Percentiles rank a stretch among this genome's conserved stretches.
phyloP scores from a whole-genome alignment of 2,888 invertebrate genomes.

The Cyrtodaria siliqua region DNA sequence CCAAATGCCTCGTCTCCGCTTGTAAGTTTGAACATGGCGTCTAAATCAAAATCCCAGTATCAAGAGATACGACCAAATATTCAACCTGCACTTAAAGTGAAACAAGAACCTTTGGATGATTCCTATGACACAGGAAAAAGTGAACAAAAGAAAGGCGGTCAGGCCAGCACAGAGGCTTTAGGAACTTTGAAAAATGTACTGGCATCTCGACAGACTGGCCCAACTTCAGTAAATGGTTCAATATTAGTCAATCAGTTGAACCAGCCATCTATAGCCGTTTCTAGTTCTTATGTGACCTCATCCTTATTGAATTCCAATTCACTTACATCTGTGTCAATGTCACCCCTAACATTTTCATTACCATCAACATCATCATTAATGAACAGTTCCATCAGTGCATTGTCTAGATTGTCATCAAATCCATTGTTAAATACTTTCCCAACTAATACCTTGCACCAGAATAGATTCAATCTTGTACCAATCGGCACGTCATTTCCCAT shows the following conservation, averaged over 20 bases:
- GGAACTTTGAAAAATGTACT: constrained; percentile 45
- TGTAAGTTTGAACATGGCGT: neutral
- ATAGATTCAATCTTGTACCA: constrained; percentile 9
- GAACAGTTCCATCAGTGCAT: too few relatives aligned
- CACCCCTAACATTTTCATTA: neutral
- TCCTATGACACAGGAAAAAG: constrained; percentile 27
- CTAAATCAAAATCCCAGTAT: constrained; percentile 6
- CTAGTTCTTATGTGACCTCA: too few relatives aligned
- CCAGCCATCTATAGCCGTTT: too few relatives aligned
- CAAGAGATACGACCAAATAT: constrained; percentile 5
- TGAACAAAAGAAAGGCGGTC: neutral
- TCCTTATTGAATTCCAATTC: neutral
- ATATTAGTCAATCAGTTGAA: neutral
- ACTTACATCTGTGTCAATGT: neutral
- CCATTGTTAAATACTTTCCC: too few relatives aligned
- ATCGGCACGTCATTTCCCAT: constrained; percentile 8
- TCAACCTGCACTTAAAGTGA: constrained; percentile 24
- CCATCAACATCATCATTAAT: constrained; percentile 2
- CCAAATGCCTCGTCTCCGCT: too few relatives aligned
- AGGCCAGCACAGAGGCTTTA: constrained; percentile 42
- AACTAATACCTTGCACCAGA: too few relatives aligned
- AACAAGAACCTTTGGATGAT: constrained; percentile 57
- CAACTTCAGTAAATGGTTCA: neutral
- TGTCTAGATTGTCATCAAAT: too few relatives aligned
- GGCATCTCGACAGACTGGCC: constrained; percentile 24